A percentile compares a stretch with the other conserved stretches of the same genome.
These are phyloP conservation scores for Delphinapterus leucas DNA, from an alignment of 2,113 vertebrate species.

Conservation along the genomic window DNA sequence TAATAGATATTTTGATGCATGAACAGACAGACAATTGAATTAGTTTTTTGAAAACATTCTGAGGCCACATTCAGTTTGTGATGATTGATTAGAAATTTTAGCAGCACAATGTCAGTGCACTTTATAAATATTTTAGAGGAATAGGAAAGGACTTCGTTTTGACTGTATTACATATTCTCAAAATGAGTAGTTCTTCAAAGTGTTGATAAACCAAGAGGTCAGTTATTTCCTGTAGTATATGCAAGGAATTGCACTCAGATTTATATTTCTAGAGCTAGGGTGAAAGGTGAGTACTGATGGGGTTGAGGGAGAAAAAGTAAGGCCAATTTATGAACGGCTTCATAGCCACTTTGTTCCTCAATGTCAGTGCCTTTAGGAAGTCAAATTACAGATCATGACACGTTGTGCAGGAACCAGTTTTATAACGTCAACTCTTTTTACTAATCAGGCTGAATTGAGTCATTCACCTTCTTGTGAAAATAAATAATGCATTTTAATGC, in stretches of 20 bases:
- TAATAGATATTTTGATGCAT: not conserved
- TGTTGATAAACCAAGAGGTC: not conserved
- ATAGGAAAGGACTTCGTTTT: not conserved
- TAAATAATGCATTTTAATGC: not conserved
- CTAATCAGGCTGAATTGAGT: not conserved
- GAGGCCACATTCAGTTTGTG: not conserved
- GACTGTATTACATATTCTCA: not conserved
- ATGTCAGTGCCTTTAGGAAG: not conserved
- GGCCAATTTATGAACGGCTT: not conserved
- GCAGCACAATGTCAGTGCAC: not conserved
- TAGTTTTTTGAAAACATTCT: not conserved
- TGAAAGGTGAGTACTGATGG: not conserved
- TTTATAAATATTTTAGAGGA: not conserved
- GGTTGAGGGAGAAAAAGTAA: not conserved
- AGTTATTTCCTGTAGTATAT: not conserved
- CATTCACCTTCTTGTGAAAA: not conserved
- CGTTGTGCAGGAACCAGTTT: not conserved
- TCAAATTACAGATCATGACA: not conserved
- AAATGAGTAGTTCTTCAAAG: not conserved
- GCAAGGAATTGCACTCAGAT: not conserved
- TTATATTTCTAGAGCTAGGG: not conserved
- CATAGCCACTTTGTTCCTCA: not conserved
- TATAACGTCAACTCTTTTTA: not conserved
- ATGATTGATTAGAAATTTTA: not conserved
- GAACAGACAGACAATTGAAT: not conserved